Base-by-base conservation (phyloP, 2,113 vertebrate genomes). In the Hippocampus guttulatus region DNA sequence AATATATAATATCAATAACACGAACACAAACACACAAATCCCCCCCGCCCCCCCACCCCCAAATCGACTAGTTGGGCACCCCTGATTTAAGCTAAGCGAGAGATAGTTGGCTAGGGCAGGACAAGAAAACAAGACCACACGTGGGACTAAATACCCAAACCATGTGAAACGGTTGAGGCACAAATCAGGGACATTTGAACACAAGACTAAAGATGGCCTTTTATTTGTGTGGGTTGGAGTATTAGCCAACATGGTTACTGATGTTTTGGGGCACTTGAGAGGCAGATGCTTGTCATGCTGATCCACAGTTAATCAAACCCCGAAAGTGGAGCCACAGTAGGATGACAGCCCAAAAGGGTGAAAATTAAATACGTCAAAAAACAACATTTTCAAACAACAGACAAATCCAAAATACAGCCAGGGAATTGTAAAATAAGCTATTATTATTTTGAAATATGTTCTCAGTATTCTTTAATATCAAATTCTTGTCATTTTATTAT, bases 121-220 rank as follows among this genome's bases (percentile, higher is more conserved):
- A 64, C 62, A 21, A 64, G 3, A 58, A 25, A 58, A 27, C 21
- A 55, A 55, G 54, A 60, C 57, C 3, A 30, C 25, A 27, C 11
- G 12, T 67, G 70, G 30, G 71, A 75, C 57, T 18, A n/a, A 70
- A 71, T n/a, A 77, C 55, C 62, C 69, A 33, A 79, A 78, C 45
- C 27, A 51, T 70, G 12, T n/a, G 25, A 64, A 70, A 5, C 21
- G 64, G 18, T 41, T 38, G 49, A 68, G 68, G 72, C 57, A 23
- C 14, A 51, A 49, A 63, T 64, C 68, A 75, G 66, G 75, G 62
- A 55, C 67, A 40, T 1, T 25, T 47, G 7, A 30, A 15, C 49
- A 33, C 45, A 45, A 57, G 57, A 77, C 15, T 64, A 66, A 68
- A 76, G 7, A 58, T 25, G 65, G 79, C 75, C 78, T 81, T 79